Conservation (phyloP, 2,113 vertebrate species). For the Gorilla gorilla region DNA sequence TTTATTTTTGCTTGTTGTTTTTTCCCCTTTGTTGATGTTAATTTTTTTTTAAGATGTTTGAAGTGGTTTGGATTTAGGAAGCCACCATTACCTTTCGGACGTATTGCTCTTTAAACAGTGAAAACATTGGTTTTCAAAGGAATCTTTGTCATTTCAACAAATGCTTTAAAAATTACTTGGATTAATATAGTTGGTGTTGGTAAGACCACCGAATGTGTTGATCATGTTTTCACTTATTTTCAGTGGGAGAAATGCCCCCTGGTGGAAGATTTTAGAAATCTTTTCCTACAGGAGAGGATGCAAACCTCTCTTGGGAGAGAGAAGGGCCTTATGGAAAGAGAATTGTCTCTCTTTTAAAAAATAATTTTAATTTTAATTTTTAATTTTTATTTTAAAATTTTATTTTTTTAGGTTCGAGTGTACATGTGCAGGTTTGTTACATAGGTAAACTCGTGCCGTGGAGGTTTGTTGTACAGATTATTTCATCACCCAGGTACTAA, state of each 20-base stretch:
- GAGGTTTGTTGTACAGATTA: too few species aligned
- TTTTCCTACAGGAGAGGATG: neutral
- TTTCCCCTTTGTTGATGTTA: neutral
- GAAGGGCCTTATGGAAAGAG: neutral
- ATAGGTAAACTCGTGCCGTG: too few species aligned
- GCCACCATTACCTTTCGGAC: neutral
- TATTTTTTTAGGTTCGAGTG: too few species aligned
- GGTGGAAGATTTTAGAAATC: slow-evolving; percentile 9
- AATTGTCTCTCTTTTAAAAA: neutral
- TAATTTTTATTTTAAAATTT: too few species aligned
- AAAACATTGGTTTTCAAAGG: slow-evolving; percentile 47
- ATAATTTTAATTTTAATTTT: too few species aligned
- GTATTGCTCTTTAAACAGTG: neutral
- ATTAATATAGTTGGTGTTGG: slow-evolving; percentile 5
- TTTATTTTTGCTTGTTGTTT: neutral
- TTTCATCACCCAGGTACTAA: too few species aligned
- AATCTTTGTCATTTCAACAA: slow-evolving; percentile 44
- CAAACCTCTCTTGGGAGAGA: neutral
- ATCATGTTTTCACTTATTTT: neutral
- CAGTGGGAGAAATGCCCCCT: slow-evolving; percentile 32
- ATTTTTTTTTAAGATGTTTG: neutral
- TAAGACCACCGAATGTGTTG: neutral
- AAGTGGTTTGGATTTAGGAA: slow-evolving; percentile 39
- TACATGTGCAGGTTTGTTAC: too few species aligned
- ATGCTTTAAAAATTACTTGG: slow-evolving; percentile 31